Evolutionary conservation across 2,888 invertebrate species (phyloP).

Genomic region (Psococerastis gibbosa): DNA sequence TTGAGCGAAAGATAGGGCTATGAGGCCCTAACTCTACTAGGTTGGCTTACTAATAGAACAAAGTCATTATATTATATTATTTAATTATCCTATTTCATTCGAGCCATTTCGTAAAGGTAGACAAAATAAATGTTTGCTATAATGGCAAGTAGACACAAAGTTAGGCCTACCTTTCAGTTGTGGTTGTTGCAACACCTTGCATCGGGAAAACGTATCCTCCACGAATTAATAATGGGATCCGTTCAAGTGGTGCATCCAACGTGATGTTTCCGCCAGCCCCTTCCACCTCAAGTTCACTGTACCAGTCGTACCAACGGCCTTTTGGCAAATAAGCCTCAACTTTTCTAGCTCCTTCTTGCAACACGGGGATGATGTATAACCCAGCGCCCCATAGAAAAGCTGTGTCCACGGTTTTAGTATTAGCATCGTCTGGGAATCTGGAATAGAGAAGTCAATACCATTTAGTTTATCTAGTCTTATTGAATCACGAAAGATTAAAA

Average conservation of each 20-base stretch:
- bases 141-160: no score
- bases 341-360: constrained; percentile 30
- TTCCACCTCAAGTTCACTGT: constrained; percentile 17
- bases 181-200: constrained; percentile 25
- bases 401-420: constrained; percentile 43
- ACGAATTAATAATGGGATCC: constrained; percentile 22
- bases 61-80: no score
- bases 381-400: constrained; percentile 59
- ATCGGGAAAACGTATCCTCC: constrained; percentile 14
- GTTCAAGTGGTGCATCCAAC: constrained; percentile 24
- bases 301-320: constrained; percentile 42
- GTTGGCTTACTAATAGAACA: no score
- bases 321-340: constrained; percentile 40
- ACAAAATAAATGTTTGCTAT: no score
- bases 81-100: no score
- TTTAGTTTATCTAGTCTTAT: no score
- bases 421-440: constrained; percentile 38
- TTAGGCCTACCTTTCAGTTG: constrained; percentile 23
- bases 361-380: constrained; percentile 50
- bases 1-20: no score
- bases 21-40: no score
- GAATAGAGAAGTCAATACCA: no score
- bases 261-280: constrained; percentile 16
- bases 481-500: no score
- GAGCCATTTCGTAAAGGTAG: no score